Evolutionary conservation across 2,113 vertebrate genomes (phyloP).

Genomic region (Canis aureus): DNA sequence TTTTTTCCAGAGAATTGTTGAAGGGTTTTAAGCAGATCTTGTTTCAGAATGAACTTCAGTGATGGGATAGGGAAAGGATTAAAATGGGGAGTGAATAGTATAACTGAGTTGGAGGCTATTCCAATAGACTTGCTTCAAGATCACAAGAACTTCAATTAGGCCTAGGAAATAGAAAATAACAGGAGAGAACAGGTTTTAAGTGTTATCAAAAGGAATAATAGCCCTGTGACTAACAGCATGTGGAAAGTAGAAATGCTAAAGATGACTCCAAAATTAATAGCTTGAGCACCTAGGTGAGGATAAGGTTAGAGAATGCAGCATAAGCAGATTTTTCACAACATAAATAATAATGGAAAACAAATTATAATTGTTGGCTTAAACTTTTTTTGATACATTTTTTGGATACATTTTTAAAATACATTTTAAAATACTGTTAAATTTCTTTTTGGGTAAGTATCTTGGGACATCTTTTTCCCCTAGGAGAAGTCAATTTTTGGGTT

Average conservation of each 20-base stretch:
- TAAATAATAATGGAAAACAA: background rate
- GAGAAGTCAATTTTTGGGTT: background rate
- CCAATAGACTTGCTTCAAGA: background rate
- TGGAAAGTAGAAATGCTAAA: background rate
- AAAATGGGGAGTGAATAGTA: background rate
- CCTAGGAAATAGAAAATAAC: background rate
- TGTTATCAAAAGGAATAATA: constrained; percentile 28
- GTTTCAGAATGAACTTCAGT: background rate
- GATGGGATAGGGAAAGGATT: background rate
- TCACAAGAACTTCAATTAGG: background rate
- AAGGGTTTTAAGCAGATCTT: background rate
- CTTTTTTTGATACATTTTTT: background rate
- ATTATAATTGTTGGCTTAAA: background rate
- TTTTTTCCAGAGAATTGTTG: background rate
- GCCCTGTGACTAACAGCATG: background rate
- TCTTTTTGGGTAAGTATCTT: background rate
- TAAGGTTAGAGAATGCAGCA: background rate
- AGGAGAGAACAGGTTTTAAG: constrained; percentile 24
- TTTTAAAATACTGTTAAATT: background rate
- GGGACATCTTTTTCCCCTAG: background rate
- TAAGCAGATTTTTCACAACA: background rate
- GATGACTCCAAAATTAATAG: background rate
- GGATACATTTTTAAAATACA: background rate
- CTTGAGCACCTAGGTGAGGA: background rate
- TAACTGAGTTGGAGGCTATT: background rate